Conservation (phyloP, 2,797 vertebrate species). For the Etheostoma nigrum region DNA sequence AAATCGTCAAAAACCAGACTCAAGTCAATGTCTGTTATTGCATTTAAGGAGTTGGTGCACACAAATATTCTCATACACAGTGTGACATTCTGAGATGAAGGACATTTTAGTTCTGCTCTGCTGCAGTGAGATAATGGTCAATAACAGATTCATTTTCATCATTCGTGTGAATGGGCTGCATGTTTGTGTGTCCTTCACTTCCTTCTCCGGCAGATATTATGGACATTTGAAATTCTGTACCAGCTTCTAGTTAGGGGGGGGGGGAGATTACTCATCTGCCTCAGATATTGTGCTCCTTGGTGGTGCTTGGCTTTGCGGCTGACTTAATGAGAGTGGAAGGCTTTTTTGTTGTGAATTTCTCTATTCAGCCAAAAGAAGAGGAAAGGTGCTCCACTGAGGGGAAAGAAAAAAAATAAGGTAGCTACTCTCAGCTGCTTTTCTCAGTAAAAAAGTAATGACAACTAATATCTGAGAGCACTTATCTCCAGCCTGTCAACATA, state of each 20-base stretch:
- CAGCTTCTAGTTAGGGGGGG: constrained; percentile 81
- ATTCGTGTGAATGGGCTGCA: constrained; percentile 20
- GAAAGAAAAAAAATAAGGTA: constrained; percentile 63
- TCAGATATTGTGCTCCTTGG: constrained; percentile 83
- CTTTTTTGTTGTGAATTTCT: constrained; percentile 90
- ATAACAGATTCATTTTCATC: constrained; percentile 73
- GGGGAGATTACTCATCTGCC: constrained; percentile 85
- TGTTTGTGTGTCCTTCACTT: constrained; percentile 75
- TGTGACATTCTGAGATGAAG: constrained; percentile 71
- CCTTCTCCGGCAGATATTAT: constrained; percentile 81
- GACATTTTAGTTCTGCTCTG: constrained; percentile 73
- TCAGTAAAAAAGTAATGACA: constrained; percentile 88
- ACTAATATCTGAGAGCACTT: constrained; percentile 92
- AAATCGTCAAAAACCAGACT: constrained; percentile 22
- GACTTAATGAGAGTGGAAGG: constrained; percentile 87
- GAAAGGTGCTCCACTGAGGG: constrained; percentile 85
- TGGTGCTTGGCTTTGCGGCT: constrained; percentile 80
- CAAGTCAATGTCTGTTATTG: constrained; percentile 30
- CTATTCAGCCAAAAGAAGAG: constrained; percentile 85
- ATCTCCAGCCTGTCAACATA: constrained; percentile 94
- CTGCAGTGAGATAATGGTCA: constrained; percentile 75
- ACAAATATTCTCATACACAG: constrained; percentile 46
- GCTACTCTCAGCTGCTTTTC: constrained; percentile 81
- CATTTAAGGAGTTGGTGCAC: constrained; percentile 22
- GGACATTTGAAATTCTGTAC: constrained; percentile 85